Evolutionary conservation across 1,140 invertebrate genomes (phyloP).

Genomic region (Apis laboriosa): DNA sequence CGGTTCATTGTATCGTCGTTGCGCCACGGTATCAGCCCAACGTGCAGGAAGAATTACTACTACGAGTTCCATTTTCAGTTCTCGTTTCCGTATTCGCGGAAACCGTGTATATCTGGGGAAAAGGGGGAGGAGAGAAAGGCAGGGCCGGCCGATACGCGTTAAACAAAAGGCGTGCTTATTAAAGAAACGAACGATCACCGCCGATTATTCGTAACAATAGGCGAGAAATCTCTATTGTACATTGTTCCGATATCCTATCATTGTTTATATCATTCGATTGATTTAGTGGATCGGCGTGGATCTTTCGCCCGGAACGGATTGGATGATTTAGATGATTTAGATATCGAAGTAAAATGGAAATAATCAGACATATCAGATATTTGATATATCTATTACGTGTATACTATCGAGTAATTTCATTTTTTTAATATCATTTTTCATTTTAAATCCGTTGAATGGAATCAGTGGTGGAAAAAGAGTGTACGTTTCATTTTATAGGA

Average conservation of each 20-base stretch:
- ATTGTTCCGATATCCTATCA: constrained; percentile 42
- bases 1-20: constrained; percentile 19
- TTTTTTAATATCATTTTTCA: too few species aligned
- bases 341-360: too few species aligned
- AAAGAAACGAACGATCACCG: constrained; percentile 47
- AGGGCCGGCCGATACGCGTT: constrained; percentile 8
- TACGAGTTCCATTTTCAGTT: neutral
- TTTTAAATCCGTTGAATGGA: too few species aligned
- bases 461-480: too few species aligned
- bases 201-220: constrained; percentile 49
- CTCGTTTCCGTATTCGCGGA: constrained; percentile 42
- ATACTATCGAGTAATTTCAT: too few species aligned
- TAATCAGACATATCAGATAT: too few species aligned
- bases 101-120: constrained; percentile 4
- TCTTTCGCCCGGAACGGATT: neutral
- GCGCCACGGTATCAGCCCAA: neutral
- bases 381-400: too few species aligned
- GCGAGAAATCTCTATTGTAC: constrained; percentile 47
- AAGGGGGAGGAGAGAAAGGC: neutral
- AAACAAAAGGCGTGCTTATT: constrained; percentile 48
- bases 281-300: constrained; percentile 23
- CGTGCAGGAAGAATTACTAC: constrained; percentile 27
- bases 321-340: neutral
- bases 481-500: too few species aligned
- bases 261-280: constrained; percentile 41